Conservation (phyloP, 2,113 vertebrate species). For the Prietella phreatophila region DNA sequence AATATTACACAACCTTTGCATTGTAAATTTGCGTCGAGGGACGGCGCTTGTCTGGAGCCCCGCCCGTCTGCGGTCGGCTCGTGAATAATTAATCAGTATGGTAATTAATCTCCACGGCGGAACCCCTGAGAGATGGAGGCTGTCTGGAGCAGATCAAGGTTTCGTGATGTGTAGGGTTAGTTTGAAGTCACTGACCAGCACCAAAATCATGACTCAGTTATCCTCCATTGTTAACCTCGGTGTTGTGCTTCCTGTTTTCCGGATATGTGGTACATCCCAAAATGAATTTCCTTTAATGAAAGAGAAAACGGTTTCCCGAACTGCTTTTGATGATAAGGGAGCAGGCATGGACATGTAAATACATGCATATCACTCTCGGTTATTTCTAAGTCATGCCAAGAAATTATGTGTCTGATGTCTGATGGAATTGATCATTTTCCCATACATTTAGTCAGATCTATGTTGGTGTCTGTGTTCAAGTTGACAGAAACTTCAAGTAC, state of each 20-base stretch:
- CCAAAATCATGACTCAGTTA: neutral
- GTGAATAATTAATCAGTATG: constrained; percentile 56
- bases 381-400: neutral
- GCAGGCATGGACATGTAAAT: neutral
- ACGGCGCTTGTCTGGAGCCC: constrained; percentile 41
- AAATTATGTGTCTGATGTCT: neutral
- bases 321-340: neutral
- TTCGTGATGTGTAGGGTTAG: constrained; percentile 1
- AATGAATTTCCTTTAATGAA: too few species aligned
- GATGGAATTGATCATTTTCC: neutral
- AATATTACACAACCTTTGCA: constrained; percentile 55
- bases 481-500: neutral
- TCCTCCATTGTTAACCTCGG: neutral
- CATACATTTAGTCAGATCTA: neutral
- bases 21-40: constrained; percentile 56
- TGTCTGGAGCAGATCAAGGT: constrained; percentile 21
- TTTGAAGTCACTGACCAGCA: neutral
- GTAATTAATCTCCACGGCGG: constrained; percentile 53
- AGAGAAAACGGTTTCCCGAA: neutral
- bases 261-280: neutral
- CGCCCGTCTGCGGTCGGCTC: constrained; percentile 36
- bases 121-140: constrained; percentile 11
- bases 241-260: neutral
- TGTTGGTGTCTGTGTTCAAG: neutral
- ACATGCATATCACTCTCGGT: neutral